Conservation (phyloP, 2,797 vertebrate species). For the Sebastes reedi region DNA sequence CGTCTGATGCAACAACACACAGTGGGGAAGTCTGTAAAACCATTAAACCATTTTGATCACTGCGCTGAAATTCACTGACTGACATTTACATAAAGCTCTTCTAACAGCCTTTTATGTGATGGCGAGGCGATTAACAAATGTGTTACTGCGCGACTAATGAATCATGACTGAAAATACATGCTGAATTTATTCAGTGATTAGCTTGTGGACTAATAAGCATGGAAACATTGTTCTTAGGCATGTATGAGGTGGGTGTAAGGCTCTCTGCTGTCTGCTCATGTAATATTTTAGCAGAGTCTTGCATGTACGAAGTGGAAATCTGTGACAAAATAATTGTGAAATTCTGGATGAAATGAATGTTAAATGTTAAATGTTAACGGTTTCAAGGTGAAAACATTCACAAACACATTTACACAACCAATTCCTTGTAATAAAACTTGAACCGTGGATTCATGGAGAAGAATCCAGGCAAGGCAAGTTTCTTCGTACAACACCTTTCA, state of each 20-base stretch:
- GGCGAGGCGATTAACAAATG: constrained; percentile 41
- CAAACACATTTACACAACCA: background rate
- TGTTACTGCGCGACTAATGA: constrained; percentile 42
- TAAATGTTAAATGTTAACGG: background rate
- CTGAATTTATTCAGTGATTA: constrained; percentile 39
- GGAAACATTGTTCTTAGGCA: constrained; percentile 11
- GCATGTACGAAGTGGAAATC: background rate
- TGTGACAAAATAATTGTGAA: background rate
- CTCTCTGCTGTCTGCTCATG: background rate
- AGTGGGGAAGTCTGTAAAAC: constrained; percentile 2
- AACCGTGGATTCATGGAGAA: background rate
- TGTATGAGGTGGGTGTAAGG: constrained; percentile 9
- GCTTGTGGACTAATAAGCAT: constrained; percentile 1
- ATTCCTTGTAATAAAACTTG: background rate
- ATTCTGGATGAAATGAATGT: background rate
- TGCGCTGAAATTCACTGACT: constrained; percentile 20
- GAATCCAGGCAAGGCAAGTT: background rate
- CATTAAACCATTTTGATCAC: constrained; percentile 26
- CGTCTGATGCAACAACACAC: constrained; percentile 36
- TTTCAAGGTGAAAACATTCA: constrained; percentile 9
- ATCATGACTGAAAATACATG: constrained; percentile 23
- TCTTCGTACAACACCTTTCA: background rate
- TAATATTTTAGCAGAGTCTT: background rate
- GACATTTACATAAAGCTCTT: constrained; percentile 37
- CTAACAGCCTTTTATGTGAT: constrained; percentile 29